These are phyloP conservation scores for Xylocampa areola DNA, from an alignment of 2,888 invertebrate genomes.

Conservation along the genomic window DNA sequence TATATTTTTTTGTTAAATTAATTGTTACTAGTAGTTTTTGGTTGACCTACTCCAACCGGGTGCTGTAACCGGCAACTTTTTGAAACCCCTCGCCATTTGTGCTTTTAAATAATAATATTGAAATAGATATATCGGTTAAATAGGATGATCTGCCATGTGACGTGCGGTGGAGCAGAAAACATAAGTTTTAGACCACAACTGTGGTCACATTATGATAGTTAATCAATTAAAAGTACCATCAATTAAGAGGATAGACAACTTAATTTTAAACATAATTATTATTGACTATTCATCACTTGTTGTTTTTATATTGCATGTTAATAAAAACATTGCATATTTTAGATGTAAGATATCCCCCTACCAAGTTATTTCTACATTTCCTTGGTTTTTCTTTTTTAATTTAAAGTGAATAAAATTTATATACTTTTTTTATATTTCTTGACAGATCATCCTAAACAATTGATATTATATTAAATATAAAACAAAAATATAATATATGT, in stretches of 20 bases:
- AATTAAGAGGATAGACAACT: too few relatives aligned
- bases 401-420: not conserved
- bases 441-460: constrained; percentile 53
- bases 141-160: constrained; percentile 51
- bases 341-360: not conserved
- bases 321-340: not conserved
- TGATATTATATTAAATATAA: constrained; percentile 59
- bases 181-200: too few relatives aligned
- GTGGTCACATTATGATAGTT: too few relatives aligned
- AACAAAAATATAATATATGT: constrained; percentile 69
- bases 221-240: not conserved
- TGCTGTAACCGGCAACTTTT: constrained; percentile 1
- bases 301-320: not conserved
- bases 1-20: too few relatives aligned
- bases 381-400: not conserved
- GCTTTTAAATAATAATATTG: constrained; percentile 78
- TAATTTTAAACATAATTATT: not conserved
- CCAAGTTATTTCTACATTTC: not conserved
- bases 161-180: not conserved
- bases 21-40: not conserved
- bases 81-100: constrained; percentile 78
- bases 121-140: constrained; percentile 57
- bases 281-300: not conserved
- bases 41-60: not conserved
- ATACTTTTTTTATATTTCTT: constrained; percentile 11